phyloP scores from a whole-genome alignment of 2,888 invertebrate species.

The Sphaeridia pumilis region DNA sequence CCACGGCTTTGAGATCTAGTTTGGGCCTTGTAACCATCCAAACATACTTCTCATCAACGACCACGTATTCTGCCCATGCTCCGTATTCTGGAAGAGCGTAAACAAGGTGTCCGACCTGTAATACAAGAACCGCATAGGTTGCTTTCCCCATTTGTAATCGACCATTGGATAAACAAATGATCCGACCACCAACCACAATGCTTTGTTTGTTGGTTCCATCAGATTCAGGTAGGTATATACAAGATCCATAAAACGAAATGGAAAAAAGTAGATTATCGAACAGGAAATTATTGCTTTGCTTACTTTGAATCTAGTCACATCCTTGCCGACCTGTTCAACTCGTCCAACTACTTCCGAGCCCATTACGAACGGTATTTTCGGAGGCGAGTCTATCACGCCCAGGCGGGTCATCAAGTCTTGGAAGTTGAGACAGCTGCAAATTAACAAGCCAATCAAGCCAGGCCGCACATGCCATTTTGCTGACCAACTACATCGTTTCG shows the following conservation, averaged over 20 bases:
- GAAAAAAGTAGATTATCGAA: constrained; percentile 72
- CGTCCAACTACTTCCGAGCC: constrained; percentile 81
- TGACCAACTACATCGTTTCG: too few relatives aligned
- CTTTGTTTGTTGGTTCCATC: too few relatives aligned
- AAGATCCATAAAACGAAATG: constrained; percentile 69
- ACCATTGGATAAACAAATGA: too few relatives aligned
- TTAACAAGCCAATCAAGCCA: too few relatives aligned
- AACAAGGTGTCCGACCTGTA: constrained; percentile 65
- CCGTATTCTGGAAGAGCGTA: constrained; percentile 71
- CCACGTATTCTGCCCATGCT: constrained; percentile 77
- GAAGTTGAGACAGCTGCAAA: constrained; percentile 67
- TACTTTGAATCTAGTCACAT: constrained; percentile 65
- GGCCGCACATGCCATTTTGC: too few relatives aligned
- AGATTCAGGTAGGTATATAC: too few relatives aligned
- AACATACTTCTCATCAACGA: constrained; percentile 65
- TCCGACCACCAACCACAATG: too few relatives aligned
- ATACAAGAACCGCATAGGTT: too few relatives aligned
- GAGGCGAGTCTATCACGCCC: constrained; percentile 72
- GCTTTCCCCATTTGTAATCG: too few relatives aligned
- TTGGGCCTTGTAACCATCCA: constrained; percentile 56
- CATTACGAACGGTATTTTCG: constrained; percentile 79
- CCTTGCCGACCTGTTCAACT: constrained; percentile 64
- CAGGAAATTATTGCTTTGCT: constrained; percentile 42
- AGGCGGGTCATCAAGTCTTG: constrained; percentile 79
- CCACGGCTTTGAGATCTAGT: constrained; percentile 53